Conservation (phyloP, 2,113 vertebrate genomes). For the Theristicus caerulescens region DNA sequence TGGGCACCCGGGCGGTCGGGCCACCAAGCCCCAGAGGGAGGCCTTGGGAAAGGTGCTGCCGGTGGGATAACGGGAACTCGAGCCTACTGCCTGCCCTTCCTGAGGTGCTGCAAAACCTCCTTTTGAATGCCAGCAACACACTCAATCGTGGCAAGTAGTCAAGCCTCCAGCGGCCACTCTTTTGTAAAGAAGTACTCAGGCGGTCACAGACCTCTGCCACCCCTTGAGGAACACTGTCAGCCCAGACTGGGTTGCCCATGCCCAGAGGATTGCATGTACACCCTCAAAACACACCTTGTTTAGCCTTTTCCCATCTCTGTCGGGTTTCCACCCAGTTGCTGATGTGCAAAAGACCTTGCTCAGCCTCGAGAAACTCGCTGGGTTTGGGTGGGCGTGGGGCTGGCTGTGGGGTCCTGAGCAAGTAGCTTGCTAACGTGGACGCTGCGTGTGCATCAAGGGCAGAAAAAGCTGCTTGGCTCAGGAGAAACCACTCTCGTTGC, state of each 20-base stretch:
- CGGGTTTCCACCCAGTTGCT: accelerated
- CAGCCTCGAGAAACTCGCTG: neutral
- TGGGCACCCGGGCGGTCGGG: accelerated
- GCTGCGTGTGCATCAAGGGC: accelerated
- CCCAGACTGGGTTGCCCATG: neutral
- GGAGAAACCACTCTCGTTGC: neutral
- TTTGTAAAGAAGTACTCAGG: accelerated
- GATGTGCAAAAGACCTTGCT: neutral
- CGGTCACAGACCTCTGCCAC: neutral
- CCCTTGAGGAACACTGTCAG: accelerated
- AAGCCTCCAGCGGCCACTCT: neutral
- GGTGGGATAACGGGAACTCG: accelerated
- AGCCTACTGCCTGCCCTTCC: neutral
- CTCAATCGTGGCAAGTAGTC: accelerated
- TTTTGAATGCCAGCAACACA: neutral
- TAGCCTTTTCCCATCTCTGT: neutral
- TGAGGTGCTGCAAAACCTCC: neutral
- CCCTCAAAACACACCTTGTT: neutral
- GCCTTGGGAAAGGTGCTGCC: neutral
- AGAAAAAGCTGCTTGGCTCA: neutral
- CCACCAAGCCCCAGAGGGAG: accelerated
- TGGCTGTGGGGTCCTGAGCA: neutral
- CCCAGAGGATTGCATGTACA: no score
- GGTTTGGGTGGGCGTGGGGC: neutral
- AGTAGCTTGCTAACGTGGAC: neutral